A percentile compares a stretch with the other conserved stretches of the same genome.
Conservation (phyloP, 2,113 vertebrate genomes). For the Petrocephalus microphthalmus region DNA sequence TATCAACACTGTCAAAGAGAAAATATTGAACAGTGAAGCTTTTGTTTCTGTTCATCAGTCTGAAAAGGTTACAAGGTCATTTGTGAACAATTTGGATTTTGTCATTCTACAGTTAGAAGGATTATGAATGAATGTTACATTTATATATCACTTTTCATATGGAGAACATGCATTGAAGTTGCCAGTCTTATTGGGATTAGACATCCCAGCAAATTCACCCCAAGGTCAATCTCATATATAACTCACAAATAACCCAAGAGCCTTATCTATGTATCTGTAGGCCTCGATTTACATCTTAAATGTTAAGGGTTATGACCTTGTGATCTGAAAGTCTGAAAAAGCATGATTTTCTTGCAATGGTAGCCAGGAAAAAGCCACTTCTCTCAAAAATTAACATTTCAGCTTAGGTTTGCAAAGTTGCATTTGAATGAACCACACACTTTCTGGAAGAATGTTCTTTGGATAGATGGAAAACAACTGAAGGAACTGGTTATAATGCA, state of each 20-base stretch:
- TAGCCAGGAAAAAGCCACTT: neutral
- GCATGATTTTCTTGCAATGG: neutral
- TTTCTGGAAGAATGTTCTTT: neutral
- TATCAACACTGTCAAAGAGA: neutral
- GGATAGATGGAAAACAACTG: neutral
- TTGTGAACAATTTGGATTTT: neutral
- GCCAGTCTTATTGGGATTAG: neutral
- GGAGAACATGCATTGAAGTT: neutral
- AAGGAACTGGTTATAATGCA: neutral
- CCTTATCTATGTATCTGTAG: neutral
- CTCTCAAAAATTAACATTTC: neutral
- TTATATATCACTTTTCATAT: neutral
- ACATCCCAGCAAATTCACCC: neutral
- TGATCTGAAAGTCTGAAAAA: neutral
- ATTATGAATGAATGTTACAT: neutral
- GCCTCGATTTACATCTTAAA: constrained; percentile 1
- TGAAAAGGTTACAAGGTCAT: neutral
- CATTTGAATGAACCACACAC: neutral
- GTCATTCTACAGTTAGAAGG: neutral
- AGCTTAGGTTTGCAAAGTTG: neutral
- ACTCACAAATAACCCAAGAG: neutral
- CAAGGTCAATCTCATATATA: neutral
- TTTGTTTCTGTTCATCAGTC: neutral
- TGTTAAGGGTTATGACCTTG: neutral
- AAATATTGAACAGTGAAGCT: neutral